Evolutionary conservation across 2,888 invertebrate species (phyloP).

Genomic region (Anthrax anthrax): DNA sequence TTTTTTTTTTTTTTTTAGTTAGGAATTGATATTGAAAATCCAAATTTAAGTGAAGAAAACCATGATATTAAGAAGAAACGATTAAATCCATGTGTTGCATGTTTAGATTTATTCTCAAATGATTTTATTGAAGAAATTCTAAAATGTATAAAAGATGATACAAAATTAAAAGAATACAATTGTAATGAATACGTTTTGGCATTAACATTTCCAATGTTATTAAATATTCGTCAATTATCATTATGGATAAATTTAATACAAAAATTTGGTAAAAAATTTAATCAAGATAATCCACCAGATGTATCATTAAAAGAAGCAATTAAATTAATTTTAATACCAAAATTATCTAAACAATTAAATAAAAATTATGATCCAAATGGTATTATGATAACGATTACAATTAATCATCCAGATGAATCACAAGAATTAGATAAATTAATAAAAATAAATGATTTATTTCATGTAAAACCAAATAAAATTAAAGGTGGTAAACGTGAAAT

Average conservation of each 20-base stretch:
- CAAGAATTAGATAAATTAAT: slow-evolving; percentile 41
- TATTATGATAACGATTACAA: slow-evolving; percentile 31
- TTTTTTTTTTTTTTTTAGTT: background rate
- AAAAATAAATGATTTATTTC: slow-evolving; percentile 19
- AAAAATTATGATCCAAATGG: slow-evolving; percentile 43
- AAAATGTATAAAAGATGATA: slow-evolving; percentile 38
- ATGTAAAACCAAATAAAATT: slow-evolving; percentile 12
- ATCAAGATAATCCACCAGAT: slow-evolving; percentile 26
- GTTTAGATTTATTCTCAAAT: slow-evolving; percentile 57
- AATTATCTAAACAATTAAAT: slow-evolving; percentile 39
- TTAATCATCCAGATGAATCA: slow-evolving; percentile 38
- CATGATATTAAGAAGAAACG: background rate
- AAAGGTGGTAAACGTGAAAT: slow-evolving; percentile 28
- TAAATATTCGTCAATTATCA: slow-evolving; percentile 51
- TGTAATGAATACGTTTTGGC: slow-evolving; percentile 50
- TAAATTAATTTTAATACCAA: slow-evolving; percentile 54
- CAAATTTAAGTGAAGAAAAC: background rate
- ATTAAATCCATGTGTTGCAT: slow-evolving; percentile 42
- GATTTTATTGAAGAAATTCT: slow-evolving; percentile 38
- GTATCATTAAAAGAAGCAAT: slow-evolving; percentile 63
- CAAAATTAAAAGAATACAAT: slow-evolving; percentile 44
- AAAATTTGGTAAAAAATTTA: slow-evolving; percentile 38
- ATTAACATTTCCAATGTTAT: slow-evolving; percentile 53
- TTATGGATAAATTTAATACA: slow-evolving; percentile 43
- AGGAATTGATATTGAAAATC: background rate